Evolutionary conservation across 2,797 vertebrate species (phyloP), one percentile per base, ranked within the genome.

Genomic region (Allobates femoralis): DNA sequence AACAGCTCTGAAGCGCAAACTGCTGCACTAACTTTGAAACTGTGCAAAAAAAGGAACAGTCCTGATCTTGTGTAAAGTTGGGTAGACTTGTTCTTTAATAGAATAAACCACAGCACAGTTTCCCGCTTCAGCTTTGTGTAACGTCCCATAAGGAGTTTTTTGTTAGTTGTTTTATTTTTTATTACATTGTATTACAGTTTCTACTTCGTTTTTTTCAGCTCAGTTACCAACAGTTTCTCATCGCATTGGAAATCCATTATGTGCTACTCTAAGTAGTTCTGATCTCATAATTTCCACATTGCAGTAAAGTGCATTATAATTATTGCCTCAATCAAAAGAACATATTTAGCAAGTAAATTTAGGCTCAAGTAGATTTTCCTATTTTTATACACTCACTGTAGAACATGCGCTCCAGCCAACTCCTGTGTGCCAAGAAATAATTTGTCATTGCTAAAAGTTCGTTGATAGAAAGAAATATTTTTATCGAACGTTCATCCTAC

Each of bases 211-310:
- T 69, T 56, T 87, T 84, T 87, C 74, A 84, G 55, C 83, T 88
- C 83, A 58, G 86, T 88, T 88, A 81, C 86, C 82, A 88, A 85
- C 77, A 85, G 58, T 81, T 88, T 81, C 58, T 81, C 12, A n/a
- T 56, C 51, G 71, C 82, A 58, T 50, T 85, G 69, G 77, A 88
- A 88, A 88, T 84, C 86, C 82, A 88, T 88, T 88, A 88, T 88
- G 86, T 5, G 3, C 69, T 80, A 85, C 86, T 81, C 86, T 87
- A 87, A 87, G 86, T 87, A 87, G 81, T 84, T 75, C 86, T 88
- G 82, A 88, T 88, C 86, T 84, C 86, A 88, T 88, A 88, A 88
- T 88, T 88, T 88, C 86, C 86, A 88, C 86, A 88, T 84, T 88
- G 77, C 82, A 81, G 86, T 76, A 81, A 81, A 84, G 83, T 88